Evolutionary conservation across 2,797 vertebrate species (phyloP), one percentile per base, ranked within the genome.

Genomic region (Gymnothorax reevesii): DNA sequence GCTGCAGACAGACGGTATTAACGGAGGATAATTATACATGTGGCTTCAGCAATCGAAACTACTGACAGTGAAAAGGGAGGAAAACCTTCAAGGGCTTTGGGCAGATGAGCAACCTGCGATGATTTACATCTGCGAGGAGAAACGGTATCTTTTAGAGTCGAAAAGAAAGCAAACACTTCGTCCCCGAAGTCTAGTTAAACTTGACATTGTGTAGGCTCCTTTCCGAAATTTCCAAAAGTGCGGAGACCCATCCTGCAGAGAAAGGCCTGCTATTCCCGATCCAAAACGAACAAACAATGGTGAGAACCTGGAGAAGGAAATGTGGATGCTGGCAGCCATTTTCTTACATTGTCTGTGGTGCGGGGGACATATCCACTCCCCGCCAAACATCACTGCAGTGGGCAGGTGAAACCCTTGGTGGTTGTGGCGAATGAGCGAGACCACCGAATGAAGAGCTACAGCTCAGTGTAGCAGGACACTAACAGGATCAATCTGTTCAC

Each of bases 61-160:
- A 80, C 83, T 87, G 69, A 60, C 66, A 85, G 86, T 86, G 82
- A 82, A 85, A 75, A 22, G 55, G 86, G 80, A 57, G 75, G 87
- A 84, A 86, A 7, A 7, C 86, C 88, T 89, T 4, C n/a, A 83
- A 87, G 88, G 42, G 5, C 54, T 64, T 83, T 83, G 86, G 87
- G 88, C 91, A 92, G 91, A 90, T 91, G 90, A 91, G 90, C 66
- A 91, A 91, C 90, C 91, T 87, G 89, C 15, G n/a, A 69, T 91
- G 89, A 92, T 92, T 91, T 90, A 91, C 66, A 49, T 80, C 85
- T 88, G 84, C 86, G 86, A 55, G 55, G 90, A 57, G 87, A 87
- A 83, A 84, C 27, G 85, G 87, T 89, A 89, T 90, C 89, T 90
- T 88, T 89, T 88, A 85, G 87, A 89, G 82, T 80, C 55, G 55